Evolutionary conservation across 2,113 vertebrate species (phyloP), one percentile per base, ranked within the genome.

Genomic region (Pitta sordida): DNA sequence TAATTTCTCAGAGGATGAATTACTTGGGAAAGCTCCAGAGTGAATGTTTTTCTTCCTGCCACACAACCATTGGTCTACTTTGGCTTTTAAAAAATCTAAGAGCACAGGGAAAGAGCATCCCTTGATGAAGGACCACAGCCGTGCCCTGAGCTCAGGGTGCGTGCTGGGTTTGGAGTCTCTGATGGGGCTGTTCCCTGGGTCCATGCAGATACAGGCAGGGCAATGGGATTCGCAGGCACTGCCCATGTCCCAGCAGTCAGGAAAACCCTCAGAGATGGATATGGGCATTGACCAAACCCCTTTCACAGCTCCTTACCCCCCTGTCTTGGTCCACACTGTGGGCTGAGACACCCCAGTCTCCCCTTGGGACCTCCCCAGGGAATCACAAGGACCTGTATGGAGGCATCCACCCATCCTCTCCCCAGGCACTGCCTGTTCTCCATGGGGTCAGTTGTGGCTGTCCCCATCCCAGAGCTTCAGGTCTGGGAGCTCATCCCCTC

Each of bases 1-100:
- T 96, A 95, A 96, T 96, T 95, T 96, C 75, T 95, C 53, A 6
- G 83, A 92, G 84, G 91, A 83, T 81, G 46, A 92, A 94, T 96
- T 91, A 74, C 67, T 87, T 55, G 32, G 84, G 74, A 94, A 86
- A 87, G 89, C 79, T 78, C 86, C 34, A 11, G 80, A 65, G 83
- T 14, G 7, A 92, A 81, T 52, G 48, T 78, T 90, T 36, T 69
- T 95, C 83, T 88, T 90, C 55, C 81, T 92, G 70, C 87, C 46
- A 59, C 37, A n/a, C 32, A 64, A 34, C 37, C 32, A 0, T 36
- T 6, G 3, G 1, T 64, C 90, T 85, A 29, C 48, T 71, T 9
- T 26, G 52, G 37, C 15, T 74, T 91, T 59, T 22, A 11, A 36
- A 83, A 48, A 51, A 4, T 22, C 8, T 22, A 30, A 37, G 13